phyloP scores from a whole-genome alignment of 2,888 invertebrate species.

The Entomobrya multifasciata region DNA sequence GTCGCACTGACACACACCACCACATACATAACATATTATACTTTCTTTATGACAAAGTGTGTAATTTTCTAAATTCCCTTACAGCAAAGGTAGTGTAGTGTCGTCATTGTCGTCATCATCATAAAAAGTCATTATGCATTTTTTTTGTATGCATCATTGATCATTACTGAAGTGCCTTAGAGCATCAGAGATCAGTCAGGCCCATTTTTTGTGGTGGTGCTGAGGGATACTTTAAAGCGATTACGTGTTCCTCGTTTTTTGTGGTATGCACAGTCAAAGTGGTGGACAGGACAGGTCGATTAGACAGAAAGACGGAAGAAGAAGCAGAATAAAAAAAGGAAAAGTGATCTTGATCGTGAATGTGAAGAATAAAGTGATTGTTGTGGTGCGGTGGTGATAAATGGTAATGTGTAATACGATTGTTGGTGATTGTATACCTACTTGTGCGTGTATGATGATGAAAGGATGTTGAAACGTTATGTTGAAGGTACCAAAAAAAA shows the following conservation, averaged over 20 bases:
- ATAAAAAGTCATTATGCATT: too few species aligned
- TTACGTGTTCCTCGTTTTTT: too few species aligned
- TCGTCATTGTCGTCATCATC: conserved; percentile 6
- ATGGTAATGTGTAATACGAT: too few species aligned
- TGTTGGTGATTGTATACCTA: too few species aligned
- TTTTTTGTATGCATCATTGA: conserved; percentile 8
- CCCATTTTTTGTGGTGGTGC: conserved; percentile 20
- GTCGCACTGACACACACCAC: too few species aligned
- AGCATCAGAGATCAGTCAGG: too few species aligned
- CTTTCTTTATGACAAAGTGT: too few species aligned
- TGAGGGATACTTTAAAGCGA: too few species aligned
- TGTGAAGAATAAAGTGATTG: conserved; percentile 42
- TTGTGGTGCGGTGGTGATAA: background rate
- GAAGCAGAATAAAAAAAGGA: conserved; percentile 55
- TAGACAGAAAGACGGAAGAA: conserved; percentile 51
- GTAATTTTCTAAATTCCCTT: conserved; percentile 25
- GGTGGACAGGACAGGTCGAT: conserved; percentile 15
- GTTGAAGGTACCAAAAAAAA: conserved; percentile 35
- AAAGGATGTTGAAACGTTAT: conserved; percentile 26
- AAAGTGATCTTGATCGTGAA: conserved; percentile 63
- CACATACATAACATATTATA: too few species aligned
- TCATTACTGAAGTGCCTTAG: background rate
- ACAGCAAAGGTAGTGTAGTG: background rate
- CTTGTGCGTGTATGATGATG: background rate
- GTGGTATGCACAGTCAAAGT: too few species aligned